These are phyloP conservation scores for Gyrodactylus salaris DNA, from an alignment of 1,140 invertebrate genomes.

Conservation along the genomic window DNA sequence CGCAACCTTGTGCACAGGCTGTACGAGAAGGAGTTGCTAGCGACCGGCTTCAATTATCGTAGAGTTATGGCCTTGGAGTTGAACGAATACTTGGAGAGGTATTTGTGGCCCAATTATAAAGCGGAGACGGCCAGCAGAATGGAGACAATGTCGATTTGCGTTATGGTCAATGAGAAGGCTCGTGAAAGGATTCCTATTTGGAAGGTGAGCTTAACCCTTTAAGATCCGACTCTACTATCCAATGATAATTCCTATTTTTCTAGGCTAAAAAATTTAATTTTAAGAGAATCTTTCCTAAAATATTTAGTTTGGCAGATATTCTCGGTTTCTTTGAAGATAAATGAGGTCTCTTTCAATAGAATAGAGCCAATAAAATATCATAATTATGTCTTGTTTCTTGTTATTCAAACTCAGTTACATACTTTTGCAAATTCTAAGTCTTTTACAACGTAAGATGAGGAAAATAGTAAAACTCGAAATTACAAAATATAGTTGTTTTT, in stretches of 20 bases:
- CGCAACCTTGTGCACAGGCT: background rate
- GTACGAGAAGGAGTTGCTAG: background rate
- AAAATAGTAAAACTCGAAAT: too few relatives aligned
- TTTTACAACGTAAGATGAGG: too few relatives aligned
- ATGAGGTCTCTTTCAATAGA: too few relatives aligned
- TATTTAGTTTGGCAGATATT: too few relatives aligned
- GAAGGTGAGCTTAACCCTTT: conserved; percentile 33
- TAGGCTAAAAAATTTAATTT: conserved; percentile 1
- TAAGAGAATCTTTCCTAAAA: conserved; percentile 4
- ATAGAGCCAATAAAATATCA: too few relatives aligned
- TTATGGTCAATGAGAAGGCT: conserved; percentile 94
- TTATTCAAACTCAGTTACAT: too few relatives aligned
- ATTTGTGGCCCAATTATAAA: conserved; percentile 58
- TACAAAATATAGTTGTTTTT: background rate
- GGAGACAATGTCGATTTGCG: conserved; percentile 53
- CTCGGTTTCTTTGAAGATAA: too few relatives aligned
- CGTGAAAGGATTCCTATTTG: conserved; percentile 76
- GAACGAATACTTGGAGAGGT: conserved; percentile 60
- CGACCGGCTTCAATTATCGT: conserved; percentile 34
- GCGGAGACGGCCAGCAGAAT: conserved; percentile 11
- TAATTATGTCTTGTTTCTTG: background rate
- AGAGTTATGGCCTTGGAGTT: conserved; percentile 67
- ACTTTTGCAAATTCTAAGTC: too few relatives aligned
- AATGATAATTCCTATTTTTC: too few relatives aligned
- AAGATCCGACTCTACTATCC: too few relatives aligned